These are phyloP conservation scores for Oryzias curvinotus DNA, from an alignment of 2,113 vertebrate genomes.

Conservation along the genomic window DNA sequence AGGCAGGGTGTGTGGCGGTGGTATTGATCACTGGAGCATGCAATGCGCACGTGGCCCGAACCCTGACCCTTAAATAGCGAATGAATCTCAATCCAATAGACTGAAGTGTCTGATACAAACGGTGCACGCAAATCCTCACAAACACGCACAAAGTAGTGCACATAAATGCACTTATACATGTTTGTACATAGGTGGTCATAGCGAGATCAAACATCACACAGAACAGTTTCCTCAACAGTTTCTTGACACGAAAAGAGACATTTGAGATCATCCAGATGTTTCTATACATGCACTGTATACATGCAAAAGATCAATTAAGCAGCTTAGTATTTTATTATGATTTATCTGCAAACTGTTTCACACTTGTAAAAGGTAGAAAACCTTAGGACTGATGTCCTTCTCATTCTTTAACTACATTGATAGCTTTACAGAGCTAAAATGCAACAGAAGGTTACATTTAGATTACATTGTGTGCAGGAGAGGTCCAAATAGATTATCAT, in stretches of 20 bases:
- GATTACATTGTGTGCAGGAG: no score
- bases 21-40: slow-evolving; percentile 90
- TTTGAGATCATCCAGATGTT: neutral
- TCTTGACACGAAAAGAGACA: neutral
- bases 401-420: no score
- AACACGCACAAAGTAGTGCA: slow-evolving; percentile 24
- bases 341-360: neutral
- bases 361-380: no score
- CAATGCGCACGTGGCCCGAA: slow-evolving; percentile 80
- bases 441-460: no score
- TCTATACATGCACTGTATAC: neutral
- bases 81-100: slow-evolving; percentile 99
- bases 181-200: slow-evolving; percentile 38
- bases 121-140: slow-evolving; percentile 35
- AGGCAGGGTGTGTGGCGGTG: slow-evolving; percentile 67
- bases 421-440: no score
- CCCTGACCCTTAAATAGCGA: slow-evolving; percentile 98
- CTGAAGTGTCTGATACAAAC: slow-evolving; percentile 79
- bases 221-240: neutral
- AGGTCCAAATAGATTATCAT: no score
- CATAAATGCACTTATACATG: slow-evolving; percentile 18
- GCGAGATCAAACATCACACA: neutral
- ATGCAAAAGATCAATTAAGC: neutral
- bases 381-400: no score
- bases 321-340: neutral